These are phyloP conservation scores for Xylota segnis DNA, from an alignment of 2,888 invertebrate genomes.

Conservation along the genomic window DNA sequence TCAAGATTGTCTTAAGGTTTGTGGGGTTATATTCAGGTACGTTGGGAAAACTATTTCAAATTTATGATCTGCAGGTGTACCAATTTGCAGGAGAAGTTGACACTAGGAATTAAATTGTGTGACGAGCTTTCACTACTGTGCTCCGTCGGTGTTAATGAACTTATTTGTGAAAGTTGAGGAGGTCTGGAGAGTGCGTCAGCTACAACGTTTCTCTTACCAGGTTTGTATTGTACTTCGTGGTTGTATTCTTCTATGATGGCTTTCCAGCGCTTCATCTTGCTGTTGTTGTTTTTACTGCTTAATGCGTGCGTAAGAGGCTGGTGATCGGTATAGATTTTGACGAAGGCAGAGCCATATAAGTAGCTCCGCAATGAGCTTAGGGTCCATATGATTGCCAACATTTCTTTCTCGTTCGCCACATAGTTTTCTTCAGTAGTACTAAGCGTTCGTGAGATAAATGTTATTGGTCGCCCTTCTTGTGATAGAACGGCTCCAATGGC, in stretches of 20 bases:
- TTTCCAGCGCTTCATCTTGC: constrained; percentile 21
- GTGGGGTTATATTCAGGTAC: not conserved
- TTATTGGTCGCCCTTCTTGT: not conserved
- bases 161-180: not conserved
- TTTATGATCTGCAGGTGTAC: constrained; percentile 40
- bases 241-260: constrained; percentile 5
- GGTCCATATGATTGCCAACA: not conserved
- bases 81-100: constrained; percentile 28
- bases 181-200: constrained; percentile 8
- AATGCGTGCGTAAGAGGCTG: constrained; percentile 4
- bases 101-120: too few relatives aligned
- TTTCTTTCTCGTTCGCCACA: not conserved
- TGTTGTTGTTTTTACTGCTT: constrained; percentile 18
- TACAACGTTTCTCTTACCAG: constrained; percentile 3
- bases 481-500: not conserved
- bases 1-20: constrained; percentile 44
- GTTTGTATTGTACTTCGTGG: not conserved
- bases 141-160: too few relatives aligned
- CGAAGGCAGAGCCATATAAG: constrained; percentile 7
- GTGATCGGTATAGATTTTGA: constrained; percentile 14
- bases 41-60: constrained; percentile 5
- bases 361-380: not conserved
- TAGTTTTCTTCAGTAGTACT: not conserved
- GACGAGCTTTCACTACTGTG: too few relatives aligned
- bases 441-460: not conserved